Base-by-base conservation (phyloP, 37 sponge, comb jelly and placozoan genomes). In the Ianthella basta region DNA sequence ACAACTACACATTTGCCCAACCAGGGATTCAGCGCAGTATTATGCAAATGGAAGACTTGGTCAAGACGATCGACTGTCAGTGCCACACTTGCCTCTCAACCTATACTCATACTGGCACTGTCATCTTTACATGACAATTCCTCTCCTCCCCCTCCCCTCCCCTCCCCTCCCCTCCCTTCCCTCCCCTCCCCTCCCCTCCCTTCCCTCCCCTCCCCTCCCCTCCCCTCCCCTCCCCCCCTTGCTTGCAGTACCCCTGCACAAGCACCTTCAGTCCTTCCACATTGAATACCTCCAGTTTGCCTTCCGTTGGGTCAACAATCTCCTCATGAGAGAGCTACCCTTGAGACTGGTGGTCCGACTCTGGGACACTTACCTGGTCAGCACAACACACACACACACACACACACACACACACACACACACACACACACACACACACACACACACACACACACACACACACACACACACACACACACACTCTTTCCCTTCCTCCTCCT, bases 271-370 rank as follows among this genome's bases (percentile, higher is more conserved):
- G 79, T 32, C 64, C 44, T 70, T 86, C 54, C 54, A 55, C 35
- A 85, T 92, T 29, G 89, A 89, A 41, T 92, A 89, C 72, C 78
- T 92, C 25, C 82, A 89, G 83, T 92, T 92, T 77, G 60, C 92
- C 0, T 98, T 97, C 78, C 70, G 98, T 0, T 98, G 98, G 98
- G 91, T 98, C 89, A 98, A 98, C 83, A 98, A 98, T 87, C 83
- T 96, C 12, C 89, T 96, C 16, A 96, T 93, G 92, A 81, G 98
- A 59, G 98, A 97, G 82, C 85, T 97, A 67, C 98, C 96, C 39
- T 85, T 97, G 6, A 63, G 80, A 63, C 88, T 90, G 78, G 88
- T 91, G 36, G 94, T 96, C 55, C 60, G 98, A 64, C 87, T 98
- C 27, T 98, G 98, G 98, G 98, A 98, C 91, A 95, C 95, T 19